A percentile compares a stretch with the other conserved stretches of the same genome.
Evolutionary conservation across 2,888 invertebrate species (phyloP).

Genomic region (Drosophila longiperda): DNA sequence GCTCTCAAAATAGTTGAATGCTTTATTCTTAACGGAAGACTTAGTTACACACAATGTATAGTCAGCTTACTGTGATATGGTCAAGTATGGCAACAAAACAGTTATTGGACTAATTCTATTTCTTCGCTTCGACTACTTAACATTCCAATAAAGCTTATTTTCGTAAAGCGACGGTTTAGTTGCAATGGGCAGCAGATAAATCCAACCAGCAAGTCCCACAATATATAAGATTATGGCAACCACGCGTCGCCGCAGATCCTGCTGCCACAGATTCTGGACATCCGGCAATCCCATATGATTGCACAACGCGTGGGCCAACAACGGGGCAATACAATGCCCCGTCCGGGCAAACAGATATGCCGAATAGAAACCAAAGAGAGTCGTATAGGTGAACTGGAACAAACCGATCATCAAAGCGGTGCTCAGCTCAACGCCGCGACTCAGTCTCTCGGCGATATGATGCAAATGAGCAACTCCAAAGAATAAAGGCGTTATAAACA

Average conservation of each 20-base stretch:
- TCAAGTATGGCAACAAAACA: conserved; percentile 62
- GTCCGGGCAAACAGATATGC: conserved; percentile 96
- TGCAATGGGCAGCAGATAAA: conserved; percentile 90
- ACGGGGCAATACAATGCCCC: conserved; percentile 94
- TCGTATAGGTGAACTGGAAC: conserved; percentile 96
- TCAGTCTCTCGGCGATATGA: conserved; percentile 93
- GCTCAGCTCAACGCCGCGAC: conserved; percentile 89
- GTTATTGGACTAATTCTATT: not conserved
- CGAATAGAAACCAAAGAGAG: conserved; percentile 97
- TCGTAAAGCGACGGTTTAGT: conserved; percentile 89
- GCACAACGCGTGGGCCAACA: conserved; percentile 96
- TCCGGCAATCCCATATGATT: conserved; percentile 99
- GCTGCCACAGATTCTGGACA: conserved; percentile 89
- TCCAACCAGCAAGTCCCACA: conserved; percentile 92
- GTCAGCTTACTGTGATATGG: conserved; percentile 49
- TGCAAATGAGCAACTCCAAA: conserved; percentile 98
- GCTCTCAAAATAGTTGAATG: conserved; percentile 16
- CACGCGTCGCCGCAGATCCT: conserved; percentile 86
- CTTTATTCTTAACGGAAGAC: conserved; percentile 62
- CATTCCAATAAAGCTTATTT: conserved; percentile 87
- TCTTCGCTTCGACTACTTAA: conserved; percentile 5
- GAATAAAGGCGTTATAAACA: conserved; percentile 94
- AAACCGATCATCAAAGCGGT: conserved; percentile 90
- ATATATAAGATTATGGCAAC: conserved; percentile 89
- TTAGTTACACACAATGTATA: conserved; percentile 31